Base-by-base conservation (phyloP, 2,888 invertebrate genomes). In the Harmothoe impar region DNA sequence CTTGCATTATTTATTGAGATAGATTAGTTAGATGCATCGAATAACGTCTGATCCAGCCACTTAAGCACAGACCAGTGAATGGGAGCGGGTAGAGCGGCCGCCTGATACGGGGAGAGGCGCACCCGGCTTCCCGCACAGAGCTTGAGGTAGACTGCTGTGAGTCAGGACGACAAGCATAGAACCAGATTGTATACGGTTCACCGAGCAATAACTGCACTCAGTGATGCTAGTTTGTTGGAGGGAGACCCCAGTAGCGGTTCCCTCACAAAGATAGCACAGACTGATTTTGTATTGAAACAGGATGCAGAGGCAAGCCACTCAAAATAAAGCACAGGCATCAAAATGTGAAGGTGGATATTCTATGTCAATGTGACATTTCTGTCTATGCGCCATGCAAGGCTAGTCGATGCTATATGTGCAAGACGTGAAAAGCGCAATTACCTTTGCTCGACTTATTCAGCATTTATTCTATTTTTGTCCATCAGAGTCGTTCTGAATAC, bases 1-100 rank as follows among this genome's bases (percentile, higher is more conserved):
- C 81, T 81, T 81, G 81, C 81, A 81, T 81, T 35, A 81, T 33
- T 81, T 81, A 81, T 81, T 81, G 81, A 25, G 15, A 81, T 33
- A 33, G 43, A 20, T 43, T 81, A 35, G 43, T 5, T 33, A 35
- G 81, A 23, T 81, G 81, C 62, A 62, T 62, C 15, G 62, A 62
- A n/a, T 62, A 62, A n/a, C n/a, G 62, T 62, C 62, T 62, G 62
- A n/a, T 62, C 62, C 62, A 62, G 62, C 62, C 62, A n/a, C 62
- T 62, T 62, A 20, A n/a, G 62, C 23, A 62, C 43, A 43, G 43
- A 43, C 43, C 43, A 43, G 43, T 43, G 43, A 43, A 43, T 43
- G 5, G 43, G 43, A 43, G 43, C 43, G 43, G 43, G 43, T 43
- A 43, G 43, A 43, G 43, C n/a, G 20, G 12, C 20, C n/a, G 15